Evolutionary conservation across 1,140 invertebrate genomes (phyloP).

Genomic region (Diorhabda elongata): DNA sequence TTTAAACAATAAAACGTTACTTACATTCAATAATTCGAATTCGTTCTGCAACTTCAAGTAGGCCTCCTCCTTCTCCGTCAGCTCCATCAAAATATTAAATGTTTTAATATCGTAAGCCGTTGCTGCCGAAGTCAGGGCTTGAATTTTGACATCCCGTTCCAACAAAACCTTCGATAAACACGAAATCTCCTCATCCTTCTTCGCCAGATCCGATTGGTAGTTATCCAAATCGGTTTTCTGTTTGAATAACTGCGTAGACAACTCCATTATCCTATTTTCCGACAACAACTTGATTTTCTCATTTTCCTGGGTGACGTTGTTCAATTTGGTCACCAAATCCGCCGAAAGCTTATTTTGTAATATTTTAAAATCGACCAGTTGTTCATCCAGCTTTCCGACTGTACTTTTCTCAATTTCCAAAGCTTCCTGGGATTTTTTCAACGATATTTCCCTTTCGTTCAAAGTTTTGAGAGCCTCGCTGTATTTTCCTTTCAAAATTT

Average conservation of each 20-base stretch:
- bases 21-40: neutral
- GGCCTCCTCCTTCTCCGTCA: conserved; percentile 13
- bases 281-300: neutral
- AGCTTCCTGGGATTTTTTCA: neutral
- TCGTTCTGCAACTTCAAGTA: neutral
- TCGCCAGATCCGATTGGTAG: neutral
- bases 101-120: neutral
- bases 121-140: neutral
- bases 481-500: neutral
- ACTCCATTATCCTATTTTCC: neutral
- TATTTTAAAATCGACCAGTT: neutral
- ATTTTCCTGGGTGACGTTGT: neutral
- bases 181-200: neutral
- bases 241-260: neutral
- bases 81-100: conserved; percentile 12
- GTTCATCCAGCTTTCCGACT: neutral
- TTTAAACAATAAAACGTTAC: neutral
- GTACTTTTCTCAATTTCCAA: neutral
- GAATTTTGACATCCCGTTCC: conserved; percentile 4
- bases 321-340: neutral
- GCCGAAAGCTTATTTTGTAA: neutral
- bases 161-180: neutral
- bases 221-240: neutral
- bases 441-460: conserved; percentile 4
- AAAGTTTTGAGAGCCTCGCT: too few species aligned